Evolutionary conservation across 2,113 vertebrate genomes (phyloP), one percentile per base, ranked within the genome.

Genomic region (Notothenia coriiceps): DNA sequence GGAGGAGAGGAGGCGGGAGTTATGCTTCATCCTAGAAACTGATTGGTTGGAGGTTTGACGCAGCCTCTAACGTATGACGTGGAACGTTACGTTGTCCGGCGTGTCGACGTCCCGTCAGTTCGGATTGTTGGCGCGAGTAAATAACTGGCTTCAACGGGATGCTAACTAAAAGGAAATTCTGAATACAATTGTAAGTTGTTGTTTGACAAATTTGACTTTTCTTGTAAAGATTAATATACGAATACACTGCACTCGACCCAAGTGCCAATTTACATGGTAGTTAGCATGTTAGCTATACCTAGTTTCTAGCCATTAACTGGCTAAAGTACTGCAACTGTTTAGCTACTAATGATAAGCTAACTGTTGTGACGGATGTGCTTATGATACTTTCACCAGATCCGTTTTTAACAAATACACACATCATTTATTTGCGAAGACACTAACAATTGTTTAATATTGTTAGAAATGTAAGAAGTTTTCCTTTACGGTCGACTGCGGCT

Each of bases 61-160:
- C 10, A 0, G n/a, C 25, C 10, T 13, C 52, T 5, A 2, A 59
- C 60, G 46, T 66, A 1, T 64, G 69, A 75, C 74, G 70, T 0
- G 55, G 0, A 0, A 62, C 56, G 63, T 74, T 0, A 49, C 47
- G 52, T 43, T 2, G 1, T 11, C 0, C 0, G 60, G 20, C 77
- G 72, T 73, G 7, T 0, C 0, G 2, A 77, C 73, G 82, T 68
- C 13, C 0, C 0, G 0, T 14, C 56, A 0, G 25, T 87, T 93
- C 80, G 70, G 70, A 75, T 57, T 29, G 40, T 76, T 78, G 80
- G 88, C 91, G 92, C 83, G 82, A 12, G 18, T 18, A 2, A 40
- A 6, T 13, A 14, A 20, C 5, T 6, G 13, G 20, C 57, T 12
- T 17, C 2, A 20, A 35, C 6, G 6, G 10, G 11, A 6, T 25